Evolutionary conservation across 2,113 vertebrate genomes (phyloP), one percentile per base, ranked within the genome.

Genomic region (Chroicocephalus ridibundus): DNA sequence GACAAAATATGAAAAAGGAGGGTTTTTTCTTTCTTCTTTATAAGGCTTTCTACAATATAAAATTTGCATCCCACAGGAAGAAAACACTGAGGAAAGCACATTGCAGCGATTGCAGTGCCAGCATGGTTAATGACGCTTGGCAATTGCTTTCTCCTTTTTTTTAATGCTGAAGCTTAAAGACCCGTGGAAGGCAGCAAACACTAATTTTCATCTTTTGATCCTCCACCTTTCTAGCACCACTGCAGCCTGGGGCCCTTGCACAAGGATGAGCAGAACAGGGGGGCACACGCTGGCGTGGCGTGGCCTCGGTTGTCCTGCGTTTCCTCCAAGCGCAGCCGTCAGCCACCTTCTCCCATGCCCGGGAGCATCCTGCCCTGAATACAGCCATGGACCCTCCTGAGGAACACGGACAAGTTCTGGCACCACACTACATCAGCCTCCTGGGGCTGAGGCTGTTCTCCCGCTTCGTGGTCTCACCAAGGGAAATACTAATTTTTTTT

Each of bases 261-360:
- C 11, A 32, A 40, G 19, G 52, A 22, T 31, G 10, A 81, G 10
- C 17, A 55, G 12, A 34, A 15, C 0, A 38, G 3, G 4, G 36
- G n/a, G 51, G 29, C 19, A 68, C 25, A n/a, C 4, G 6, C 5
- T 4, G 1, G 22, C 1, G 3, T 64, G 72, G 22, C 0, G 2
- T 5, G 8, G n/a, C 32, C 65, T 36, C 5, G 7, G 11, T 4
- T 54, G 26, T 46, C 26, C 34, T 0, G 0, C 4, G 4, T 49
- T 70, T 75, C 17, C 47, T 44, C 57, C 66, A 49, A 5, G 27
- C 0, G 20, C 31, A 68, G 49, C 4, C 31, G 21, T 1, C 11
- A 52, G 24, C 34, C 38, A 34, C 27, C 38, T 68, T 46, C n/a
- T 54, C 9, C 27, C 4, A 1, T 29, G 24, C n/a, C 38, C 52